Percentiles rank a stretch among this genome's conserved stretches.
Evolutionary conservation across 2,113 vertebrate species (phyloP).

Genomic region (Larimichthys polyactis): DNA sequence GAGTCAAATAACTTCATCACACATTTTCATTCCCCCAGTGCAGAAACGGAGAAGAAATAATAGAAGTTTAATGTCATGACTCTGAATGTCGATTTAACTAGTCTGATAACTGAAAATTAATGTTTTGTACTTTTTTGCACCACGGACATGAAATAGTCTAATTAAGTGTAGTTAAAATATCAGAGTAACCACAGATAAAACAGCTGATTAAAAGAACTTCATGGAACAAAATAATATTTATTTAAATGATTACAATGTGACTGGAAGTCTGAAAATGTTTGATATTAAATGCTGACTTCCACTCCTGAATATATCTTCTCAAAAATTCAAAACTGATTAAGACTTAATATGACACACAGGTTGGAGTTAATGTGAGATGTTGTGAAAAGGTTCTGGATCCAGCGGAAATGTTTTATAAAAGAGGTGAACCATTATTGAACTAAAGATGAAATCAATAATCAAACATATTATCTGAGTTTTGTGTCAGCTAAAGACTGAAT

Average conservation of each 20-base stretch:
- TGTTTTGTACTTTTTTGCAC: neutral
- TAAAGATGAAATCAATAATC: neutral
- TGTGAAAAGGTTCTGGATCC: neutral
- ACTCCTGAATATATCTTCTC: neutral
- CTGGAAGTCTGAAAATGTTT: neutral
- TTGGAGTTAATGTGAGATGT: neutral
- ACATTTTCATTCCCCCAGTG: neutral
- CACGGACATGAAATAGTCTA: neutral
- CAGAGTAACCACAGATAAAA: neutral
- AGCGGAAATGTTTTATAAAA: neutral
- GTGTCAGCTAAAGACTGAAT: neutral
- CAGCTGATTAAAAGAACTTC: neutral
- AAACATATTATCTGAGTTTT: neutral
- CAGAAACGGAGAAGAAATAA: constrained; percentile 33
- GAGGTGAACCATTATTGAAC: too few relatives aligned
- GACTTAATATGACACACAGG: neutral
- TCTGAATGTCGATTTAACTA: constrained; percentile 64
- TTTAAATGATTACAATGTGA: too few relatives aligned
- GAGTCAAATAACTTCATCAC: neutral
- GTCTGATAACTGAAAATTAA: constrained; percentile 36
- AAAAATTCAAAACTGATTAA: neutral
- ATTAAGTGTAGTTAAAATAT: neutral
- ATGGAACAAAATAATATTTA: neutral
- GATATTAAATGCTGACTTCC: neutral
- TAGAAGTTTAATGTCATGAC: constrained; percentile 61